Base-by-base conservation (phyloP, 2,797 vertebrate species). In the Orestias chungarensis region DNA sequence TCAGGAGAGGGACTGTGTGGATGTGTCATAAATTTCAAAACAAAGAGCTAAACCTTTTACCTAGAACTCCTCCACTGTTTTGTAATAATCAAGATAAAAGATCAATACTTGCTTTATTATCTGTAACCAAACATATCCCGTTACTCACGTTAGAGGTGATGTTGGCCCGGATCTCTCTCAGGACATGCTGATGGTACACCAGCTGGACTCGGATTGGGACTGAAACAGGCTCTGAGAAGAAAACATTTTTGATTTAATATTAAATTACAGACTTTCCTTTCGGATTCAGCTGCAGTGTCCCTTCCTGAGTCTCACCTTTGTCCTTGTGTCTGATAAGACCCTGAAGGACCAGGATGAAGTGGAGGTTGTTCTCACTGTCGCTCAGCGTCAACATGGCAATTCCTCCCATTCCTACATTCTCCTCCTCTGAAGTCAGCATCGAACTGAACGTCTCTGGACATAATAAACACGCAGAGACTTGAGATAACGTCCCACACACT, bases 351-450 rank as follows among this genome's bases (percentile, higher is more conserved):
- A 99, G 95, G 83, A 99, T 95, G 89, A 99, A 99, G 86, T 99
- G 97, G 38, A 99, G 93, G 83, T 97, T 98, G 93, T 97, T 96
- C 89, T 98, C 97, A 0, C 93, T 93, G 89, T 99, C 97, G 0
- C 98, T 98, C 76, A 98, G 93, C 0, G 97, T 97, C 78, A 98
- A 86, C 93, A 99, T 96, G 75, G 96, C 94, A 25, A 99, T 96
- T 71, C 96, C 97, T 3, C 97, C 97, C 74, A 93, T 90, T 4
- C 95, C 94, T 0, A 91, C 74, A 12, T 94, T 90, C 71, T 94
- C 93, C 10, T 91, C 83, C 70, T 91, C 88, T 0, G 96, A 95
- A 0, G 96, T 96, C 87, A 99, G 89, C 23, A 95, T 95, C 31
- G 96, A 95, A 62, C 96, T 96, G 23, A 99, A 99, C 0, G 98